Evolutionary conservation across 2,888 invertebrate species (phyloP).

Genomic region (Agrilus mali): DNA sequence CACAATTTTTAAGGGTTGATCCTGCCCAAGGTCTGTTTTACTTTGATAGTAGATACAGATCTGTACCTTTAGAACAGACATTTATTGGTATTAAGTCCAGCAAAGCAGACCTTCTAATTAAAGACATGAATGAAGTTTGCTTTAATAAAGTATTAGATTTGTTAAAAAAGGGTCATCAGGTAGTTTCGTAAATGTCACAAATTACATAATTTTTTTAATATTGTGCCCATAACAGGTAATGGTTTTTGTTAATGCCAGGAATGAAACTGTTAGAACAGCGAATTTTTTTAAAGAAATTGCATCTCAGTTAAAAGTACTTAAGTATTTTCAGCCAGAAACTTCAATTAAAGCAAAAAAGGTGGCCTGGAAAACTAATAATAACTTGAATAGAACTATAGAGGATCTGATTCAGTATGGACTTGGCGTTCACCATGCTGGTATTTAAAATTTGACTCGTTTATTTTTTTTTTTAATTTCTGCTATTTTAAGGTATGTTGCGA

Average conservation of each 20-base stretch:
- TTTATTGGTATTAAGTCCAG: slow-evolving; percentile 47
- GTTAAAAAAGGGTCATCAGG: slow-evolving; percentile 83
- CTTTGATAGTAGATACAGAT: slow-evolving; percentile 88
- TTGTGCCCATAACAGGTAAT: slow-evolving; percentile 42
- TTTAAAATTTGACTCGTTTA: not conserved
- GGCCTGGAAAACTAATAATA: slow-evolving; percentile 54
- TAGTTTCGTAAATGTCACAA: slow-evolving; percentile 7
- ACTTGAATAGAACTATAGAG: slow-evolving; percentile 54
- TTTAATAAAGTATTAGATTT: slow-evolving; percentile 82
- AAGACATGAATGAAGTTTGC: slow-evolving; percentile 82
- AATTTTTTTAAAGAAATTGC: slow-evolving; percentile 73
- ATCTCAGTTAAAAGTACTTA: slow-evolving; percentile 56
- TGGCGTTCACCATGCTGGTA: slow-evolving; percentile 94
- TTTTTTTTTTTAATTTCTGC: not conserved
- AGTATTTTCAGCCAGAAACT: slow-evolving; percentile 55
- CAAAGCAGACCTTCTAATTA: slow-evolving; percentile 34
- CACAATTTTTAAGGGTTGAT: slow-evolving; percentile 87
- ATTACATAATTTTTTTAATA: not conserved
- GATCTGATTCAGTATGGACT: slow-evolving; percentile 81
- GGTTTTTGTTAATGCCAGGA: slow-evolving; percentile 97
- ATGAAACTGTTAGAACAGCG: slow-evolving; percentile 87
- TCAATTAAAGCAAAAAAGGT: slow-evolving; percentile 56
- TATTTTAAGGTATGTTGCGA: slow-evolving; percentile 17
- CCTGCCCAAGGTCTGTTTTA: slow-evolving; percentile 84
- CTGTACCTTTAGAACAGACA: slow-evolving; percentile 85